Evolutionary conservation across 2,113 vertebrate species (phyloP).

Genomic region (Callipepla squamata): DNA sequence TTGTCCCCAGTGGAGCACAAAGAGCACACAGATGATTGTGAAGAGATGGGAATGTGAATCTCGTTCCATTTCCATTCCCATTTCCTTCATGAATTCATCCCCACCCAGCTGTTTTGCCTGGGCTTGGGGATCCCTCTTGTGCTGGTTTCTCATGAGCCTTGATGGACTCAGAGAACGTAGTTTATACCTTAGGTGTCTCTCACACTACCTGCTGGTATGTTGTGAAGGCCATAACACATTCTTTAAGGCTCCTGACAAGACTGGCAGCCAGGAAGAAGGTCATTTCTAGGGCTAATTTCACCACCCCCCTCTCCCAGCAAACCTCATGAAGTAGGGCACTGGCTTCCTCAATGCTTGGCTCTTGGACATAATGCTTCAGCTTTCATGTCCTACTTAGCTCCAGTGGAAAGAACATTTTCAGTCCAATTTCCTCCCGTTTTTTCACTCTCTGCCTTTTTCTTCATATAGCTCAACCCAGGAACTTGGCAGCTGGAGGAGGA

Average conservation of each 20-base stretch:
- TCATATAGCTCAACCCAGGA: neutral
- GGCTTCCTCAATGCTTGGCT: neutral
- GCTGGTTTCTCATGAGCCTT: neutral
- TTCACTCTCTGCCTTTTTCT: neutral
- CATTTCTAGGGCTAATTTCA: neutral
- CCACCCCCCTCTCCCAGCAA: neutral
- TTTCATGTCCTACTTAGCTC: neutral
- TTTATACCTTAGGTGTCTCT: neutral
- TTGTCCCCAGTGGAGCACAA: neutral
- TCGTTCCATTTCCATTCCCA: no score
- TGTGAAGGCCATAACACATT: neutral
- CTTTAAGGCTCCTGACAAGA: neutral
- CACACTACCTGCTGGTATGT: neutral
- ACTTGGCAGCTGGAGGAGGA: neutral
- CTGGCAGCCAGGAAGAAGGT: neutral
- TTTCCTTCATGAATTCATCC: neutral
- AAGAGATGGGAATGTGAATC: neutral
- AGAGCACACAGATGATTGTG: neutral
- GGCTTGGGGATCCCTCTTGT: neutral
- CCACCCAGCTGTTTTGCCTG: neutral
- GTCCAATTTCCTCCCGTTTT: neutral
- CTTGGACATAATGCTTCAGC: neutral
- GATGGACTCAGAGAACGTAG: neutral
- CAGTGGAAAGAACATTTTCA: neutral
- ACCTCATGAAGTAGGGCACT: neutral